Base-by-base conservation (phyloP, 2,888 invertebrate species). In the Argyresthia albistria region DNA sequence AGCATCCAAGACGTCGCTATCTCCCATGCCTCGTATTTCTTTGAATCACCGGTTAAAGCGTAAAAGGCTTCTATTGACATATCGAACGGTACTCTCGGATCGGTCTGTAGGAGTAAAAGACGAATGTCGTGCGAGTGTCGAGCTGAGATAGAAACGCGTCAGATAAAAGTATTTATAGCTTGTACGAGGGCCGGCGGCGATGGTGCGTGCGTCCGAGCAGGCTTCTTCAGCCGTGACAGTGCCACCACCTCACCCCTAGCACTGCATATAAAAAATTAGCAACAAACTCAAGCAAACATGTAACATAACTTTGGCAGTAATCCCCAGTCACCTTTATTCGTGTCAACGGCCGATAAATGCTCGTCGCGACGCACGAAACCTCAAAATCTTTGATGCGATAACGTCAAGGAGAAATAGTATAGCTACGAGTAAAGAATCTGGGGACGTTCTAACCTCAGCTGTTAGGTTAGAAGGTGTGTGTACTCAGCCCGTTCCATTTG, bases 161-260 rank as follows among this genome's bases (percentile, higher is more conserved):
- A 42, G 14, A 42, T 43, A 11, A 42, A 53, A 35, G 48, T 47
- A 47, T 47, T 47, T 53, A 47, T 46, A 47, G 39, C 52, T 25
- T 11, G 46, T 37, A 43, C 42, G 51, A 43, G 25, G 37, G 52
- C 39, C 37, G 47, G 16, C 12, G 46, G 25, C 43, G 14, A 11
- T 53, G 47, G 55, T 55, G 55, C 66, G 62, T 72, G 69, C 63
- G 59, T 63, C 54, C 62, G 59, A 60, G 58, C 47, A 25, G 6
- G 25, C 25, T 25, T 73, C 67, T 59, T 78, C 69, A 73, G 66
- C 76, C 82, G 73, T 81, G 66, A 70, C 66, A 63, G 64, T 64
- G 59, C 57, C 60, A 59, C 59, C 57, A 36, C 57, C 59, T 55
- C 55, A 53, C 50, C 58, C 53, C 56, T 59, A 50, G 52, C 57